Evolutionary conservation across 2,113 vertebrate genomes (phyloP).

Genomic region (Oreochromis aureus): DNA sequence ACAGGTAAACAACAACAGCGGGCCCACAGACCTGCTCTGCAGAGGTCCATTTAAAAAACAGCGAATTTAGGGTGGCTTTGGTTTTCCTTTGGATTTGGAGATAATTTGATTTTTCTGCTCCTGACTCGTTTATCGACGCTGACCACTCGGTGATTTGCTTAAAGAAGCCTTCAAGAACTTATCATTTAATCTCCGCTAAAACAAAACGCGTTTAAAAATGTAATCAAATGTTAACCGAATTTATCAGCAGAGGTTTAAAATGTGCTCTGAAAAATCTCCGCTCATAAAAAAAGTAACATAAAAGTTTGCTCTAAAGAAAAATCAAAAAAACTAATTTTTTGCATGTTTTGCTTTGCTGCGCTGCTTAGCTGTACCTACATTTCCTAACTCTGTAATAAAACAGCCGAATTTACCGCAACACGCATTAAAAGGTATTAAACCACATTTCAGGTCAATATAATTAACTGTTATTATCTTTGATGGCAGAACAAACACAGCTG

Average conservation of each 20-base stretch:
- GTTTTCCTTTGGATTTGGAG: not conserved
- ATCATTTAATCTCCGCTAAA: not conserved
- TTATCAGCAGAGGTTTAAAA: not conserved
- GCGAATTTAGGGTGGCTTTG: not conserved
- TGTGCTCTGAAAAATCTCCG: not conserved
- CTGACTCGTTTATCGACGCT: not conserved
- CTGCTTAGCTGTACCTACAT: not conserved
- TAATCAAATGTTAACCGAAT: not conserved
- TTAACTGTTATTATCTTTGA: not conserved
- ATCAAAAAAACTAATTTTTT: rapidly evolving
- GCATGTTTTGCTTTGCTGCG: not conserved
- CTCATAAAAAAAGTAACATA: rapidly evolving
- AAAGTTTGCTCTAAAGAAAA: not conserved
- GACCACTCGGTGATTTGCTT: not conserved
- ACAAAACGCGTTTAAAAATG: not conserved
- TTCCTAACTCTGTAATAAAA: not conserved
- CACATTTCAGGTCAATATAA: not conserved
- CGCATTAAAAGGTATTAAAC: not conserved
- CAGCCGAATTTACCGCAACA: not conserved
- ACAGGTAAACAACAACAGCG: slow-evolving; percentile 43
- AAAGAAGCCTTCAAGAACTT: not conserved
- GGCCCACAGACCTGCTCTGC: not conserved
- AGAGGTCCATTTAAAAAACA: not conserved
- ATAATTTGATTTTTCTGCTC: not conserved
- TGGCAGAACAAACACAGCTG: not conserved